These are phyloP conservation scores for Lordiphosa clarofinis DNA, from an alignment of 1,140 invertebrate genomes.

Conservation along the genomic window DNA sequence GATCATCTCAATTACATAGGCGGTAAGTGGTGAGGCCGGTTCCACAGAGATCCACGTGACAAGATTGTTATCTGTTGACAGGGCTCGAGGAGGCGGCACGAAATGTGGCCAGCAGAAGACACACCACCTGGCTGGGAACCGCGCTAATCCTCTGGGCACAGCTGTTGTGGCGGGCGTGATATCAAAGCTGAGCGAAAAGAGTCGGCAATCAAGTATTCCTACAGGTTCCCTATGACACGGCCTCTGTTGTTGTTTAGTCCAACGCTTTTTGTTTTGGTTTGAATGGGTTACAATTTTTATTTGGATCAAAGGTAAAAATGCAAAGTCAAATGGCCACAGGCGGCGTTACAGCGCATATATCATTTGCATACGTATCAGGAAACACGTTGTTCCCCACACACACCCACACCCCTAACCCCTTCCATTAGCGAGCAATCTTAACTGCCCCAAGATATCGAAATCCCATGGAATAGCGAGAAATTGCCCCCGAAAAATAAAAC, in stretches of 20 bases:
- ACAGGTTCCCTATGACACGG: slow-evolving; percentile 42
- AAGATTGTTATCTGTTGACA: slow-evolving; percentile 7
- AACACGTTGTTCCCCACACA: slow-evolving; percentile 51
- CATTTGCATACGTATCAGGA: slow-evolving; percentile 73
- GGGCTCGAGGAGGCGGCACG: slow-evolving; percentile 59
- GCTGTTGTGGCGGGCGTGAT: slow-evolving; percentile 53
- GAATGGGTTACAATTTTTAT: background rate
- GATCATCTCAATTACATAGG: slow-evolving; percentile 76
- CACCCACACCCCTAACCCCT: background rate
- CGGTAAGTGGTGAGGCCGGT: slow-evolving; percentile 44
- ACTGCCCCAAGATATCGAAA: slow-evolving; percentile 33
- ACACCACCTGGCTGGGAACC: slow-evolving; percentile 19
- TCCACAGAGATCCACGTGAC: background rate
- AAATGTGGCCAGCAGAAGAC: slow-evolving; percentile 29
- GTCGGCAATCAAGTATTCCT: slow-evolving; percentile 74
- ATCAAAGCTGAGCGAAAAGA: slow-evolving; percentile 59
- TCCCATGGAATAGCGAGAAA: slow-evolving; percentile 1
- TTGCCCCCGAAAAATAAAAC: slow-evolving; percentile 14
- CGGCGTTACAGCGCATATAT: slow-evolving; percentile 45
- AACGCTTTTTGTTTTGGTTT: slow-evolving; percentile 6
- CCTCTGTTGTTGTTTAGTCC: background rate
- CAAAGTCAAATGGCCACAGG: slow-evolving; percentile 38
- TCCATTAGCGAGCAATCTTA: slow-evolving; percentile 4
- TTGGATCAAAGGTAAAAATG: slow-evolving; percentile 11
- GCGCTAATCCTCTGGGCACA: slow-evolving; percentile 25